Evolutionary conservation across 2,888 invertebrate species (phyloP), one percentile per base, ranked within the genome.

Genomic region (Neoascia interrupta): DNA sequence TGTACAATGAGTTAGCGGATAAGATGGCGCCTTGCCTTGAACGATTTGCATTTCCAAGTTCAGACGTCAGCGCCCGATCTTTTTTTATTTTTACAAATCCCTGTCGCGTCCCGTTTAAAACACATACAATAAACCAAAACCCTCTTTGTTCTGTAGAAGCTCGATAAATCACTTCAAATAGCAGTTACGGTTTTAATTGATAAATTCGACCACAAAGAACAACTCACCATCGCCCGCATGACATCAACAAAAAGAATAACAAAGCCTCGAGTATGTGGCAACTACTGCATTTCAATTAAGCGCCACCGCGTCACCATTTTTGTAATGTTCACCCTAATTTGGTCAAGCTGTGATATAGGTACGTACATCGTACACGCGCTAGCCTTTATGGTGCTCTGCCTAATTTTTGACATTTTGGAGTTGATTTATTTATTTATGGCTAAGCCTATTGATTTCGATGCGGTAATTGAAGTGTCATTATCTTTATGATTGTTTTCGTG

Each of bases 201-300:
- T n/a, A 6, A 6, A 23, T 18, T 41, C 41, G 13, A 31, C 28
- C 15, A 31, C 56, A 58, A 31, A 31, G 43, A 58, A n/a, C 54
- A 39, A 18, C 8, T 1, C 5, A 13, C 5, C 28, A 6, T 4
- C n/a, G 5, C 36, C 36, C 26, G 13, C 26, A 15, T 13, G 21
- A 18, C 11, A 3, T 11, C 26, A 16, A 26, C 13, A 61, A 61
- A 41, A n/a, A 19, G 51, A 51, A 63, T 63, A 41, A 51, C 63
- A 21, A 39, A 63, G 49, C 49, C 15, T 37, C n/a, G 2, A 37
- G 18, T 31, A 5, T 16, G 23, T 28, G 28, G 43, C 51, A 26
- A 15, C 18, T 41, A 31, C 18, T 63, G 63, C 49, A 63, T 63
- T 41, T 51, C 51, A 63, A 63, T 53, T 26, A 34, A 43, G 41